These are phyloP conservation scores for Drosophila pectinifera DNA, from an alignment of 1,140 invertebrate species.

Conservation along the genomic window DNA sequence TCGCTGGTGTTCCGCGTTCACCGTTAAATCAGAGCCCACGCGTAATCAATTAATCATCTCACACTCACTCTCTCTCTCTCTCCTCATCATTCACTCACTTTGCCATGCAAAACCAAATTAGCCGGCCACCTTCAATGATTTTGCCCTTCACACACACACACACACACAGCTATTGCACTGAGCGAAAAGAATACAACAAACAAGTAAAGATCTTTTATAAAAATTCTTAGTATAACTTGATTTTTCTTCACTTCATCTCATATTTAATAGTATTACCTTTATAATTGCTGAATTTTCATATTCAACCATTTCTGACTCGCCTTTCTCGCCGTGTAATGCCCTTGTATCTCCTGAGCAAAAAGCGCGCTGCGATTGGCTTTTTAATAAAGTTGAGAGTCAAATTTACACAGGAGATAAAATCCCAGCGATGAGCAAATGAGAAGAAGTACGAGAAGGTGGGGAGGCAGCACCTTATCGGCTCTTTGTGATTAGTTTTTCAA, in stretches of 20 bases:
- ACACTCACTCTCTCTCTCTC: background rate
- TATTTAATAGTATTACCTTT: background rate
- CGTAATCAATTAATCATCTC: slow-evolving; percentile 68
- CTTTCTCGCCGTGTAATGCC: background rate
- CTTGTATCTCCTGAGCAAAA: slow-evolving; percentile 4
- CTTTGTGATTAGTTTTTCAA: slow-evolving; percentile 23
- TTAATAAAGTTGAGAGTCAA: slow-evolving; percentile 43
- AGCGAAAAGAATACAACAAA: background rate
- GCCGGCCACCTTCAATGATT: slow-evolving; percentile 27
- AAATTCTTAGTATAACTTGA: too few species aligned
- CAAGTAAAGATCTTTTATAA: too few species aligned
- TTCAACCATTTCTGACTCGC: background rate
- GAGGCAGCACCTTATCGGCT: background rate
- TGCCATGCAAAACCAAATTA: slow-evolving; percentile 41
- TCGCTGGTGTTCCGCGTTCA: slow-evolving; percentile 11
- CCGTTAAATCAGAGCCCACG: slow-evolving; percentile 44
- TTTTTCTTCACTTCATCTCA: too few species aligned
- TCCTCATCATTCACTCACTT: background rate
- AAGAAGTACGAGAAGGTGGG: background rate
- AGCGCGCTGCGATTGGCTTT: slow-evolving; percentile 26
- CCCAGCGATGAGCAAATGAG: slow-evolving; percentile 11
- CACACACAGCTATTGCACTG: background rate
- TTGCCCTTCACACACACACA: slow-evolving; percentile 21
- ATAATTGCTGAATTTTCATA: too few species aligned
- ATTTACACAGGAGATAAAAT: slow-evolving; percentile 26